phyloP scores from a whole-genome alignment of 2,797 vertebrate genomes.

The Rhodeus uyekii region DNA sequence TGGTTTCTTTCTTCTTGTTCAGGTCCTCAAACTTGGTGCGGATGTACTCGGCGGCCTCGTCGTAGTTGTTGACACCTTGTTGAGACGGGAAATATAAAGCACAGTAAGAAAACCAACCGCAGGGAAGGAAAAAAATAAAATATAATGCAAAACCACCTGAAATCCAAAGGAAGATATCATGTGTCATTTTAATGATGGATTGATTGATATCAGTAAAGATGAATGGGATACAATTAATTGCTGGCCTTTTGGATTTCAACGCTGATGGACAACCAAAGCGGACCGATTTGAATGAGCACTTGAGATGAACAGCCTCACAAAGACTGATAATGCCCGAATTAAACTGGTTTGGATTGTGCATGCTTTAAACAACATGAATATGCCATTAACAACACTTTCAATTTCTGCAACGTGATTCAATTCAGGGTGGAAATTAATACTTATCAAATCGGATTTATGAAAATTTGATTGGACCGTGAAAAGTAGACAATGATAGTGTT shows the following conservation, averaged over 20 bases:
- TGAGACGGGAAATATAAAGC: neutral
- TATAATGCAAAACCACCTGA: too few relatives aligned
- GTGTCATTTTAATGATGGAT: too few relatives aligned
- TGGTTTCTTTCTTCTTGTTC: slow-evolving; percentile 98
- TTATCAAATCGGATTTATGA: neutral
- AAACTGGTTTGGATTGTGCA: neutral
- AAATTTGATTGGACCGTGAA: neutral
- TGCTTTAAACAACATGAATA: neutral
- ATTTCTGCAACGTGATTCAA: neutral
- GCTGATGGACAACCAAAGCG: neutral
- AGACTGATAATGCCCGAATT: neutral
- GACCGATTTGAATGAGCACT: neutral
- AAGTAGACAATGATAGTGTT: neutral
- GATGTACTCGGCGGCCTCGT: slow-evolving; percentile 93
- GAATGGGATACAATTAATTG: neutral
- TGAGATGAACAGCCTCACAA: neutral
- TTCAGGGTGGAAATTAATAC: neutral
- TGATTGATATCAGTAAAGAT: neutral
- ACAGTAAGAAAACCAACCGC: neutral
- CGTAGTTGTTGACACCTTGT: slow-evolving; percentile 88
- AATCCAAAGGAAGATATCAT: too few relatives aligned
- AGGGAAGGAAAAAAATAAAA: neutral
- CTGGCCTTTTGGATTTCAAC: neutral
- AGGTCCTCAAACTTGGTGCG: slow-evolving; percentile 98
- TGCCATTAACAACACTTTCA: neutral